phyloP scores from a whole-genome alignment of 2,113 vertebrate genomes.

The Phaethon lepturus region DNA sequence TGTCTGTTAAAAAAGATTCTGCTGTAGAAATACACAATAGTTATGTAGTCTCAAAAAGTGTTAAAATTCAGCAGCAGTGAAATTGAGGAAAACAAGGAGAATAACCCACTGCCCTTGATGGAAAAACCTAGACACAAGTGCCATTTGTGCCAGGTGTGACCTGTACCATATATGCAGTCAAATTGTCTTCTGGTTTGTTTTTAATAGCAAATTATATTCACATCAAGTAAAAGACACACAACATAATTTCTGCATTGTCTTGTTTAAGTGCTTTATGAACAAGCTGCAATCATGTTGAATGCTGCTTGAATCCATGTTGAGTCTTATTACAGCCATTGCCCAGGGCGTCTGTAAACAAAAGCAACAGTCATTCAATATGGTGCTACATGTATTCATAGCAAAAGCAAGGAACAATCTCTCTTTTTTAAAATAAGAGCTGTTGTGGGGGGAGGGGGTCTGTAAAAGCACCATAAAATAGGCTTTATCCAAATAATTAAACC shows the following conservation, averaged over 20 bases:
- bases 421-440: background rate
- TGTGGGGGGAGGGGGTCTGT: too few relatives aligned
- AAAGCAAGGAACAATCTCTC: background rate
- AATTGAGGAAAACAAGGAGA: background rate
- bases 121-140: background rate
- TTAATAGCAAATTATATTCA: background rate
- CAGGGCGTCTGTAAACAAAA: background rate
- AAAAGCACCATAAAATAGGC: background rate
- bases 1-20: background rate
- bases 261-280: background rate
- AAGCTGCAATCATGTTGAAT: background rate
- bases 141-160: background rate
- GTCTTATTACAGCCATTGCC: background rate
- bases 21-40: background rate
- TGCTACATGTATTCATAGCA: background rate
- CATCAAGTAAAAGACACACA: background rate
- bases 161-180: background rate
- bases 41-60: background rate
- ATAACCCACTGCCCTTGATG: background rate
- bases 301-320: background rate
- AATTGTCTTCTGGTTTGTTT: background rate
- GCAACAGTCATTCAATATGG: background rate
- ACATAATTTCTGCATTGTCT: background rate
- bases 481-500: background rate
- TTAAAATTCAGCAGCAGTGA: background rate